phyloP scores from a whole-genome alignment of 2,797 vertebrate species.

The Clarias fuscus region DNA sequence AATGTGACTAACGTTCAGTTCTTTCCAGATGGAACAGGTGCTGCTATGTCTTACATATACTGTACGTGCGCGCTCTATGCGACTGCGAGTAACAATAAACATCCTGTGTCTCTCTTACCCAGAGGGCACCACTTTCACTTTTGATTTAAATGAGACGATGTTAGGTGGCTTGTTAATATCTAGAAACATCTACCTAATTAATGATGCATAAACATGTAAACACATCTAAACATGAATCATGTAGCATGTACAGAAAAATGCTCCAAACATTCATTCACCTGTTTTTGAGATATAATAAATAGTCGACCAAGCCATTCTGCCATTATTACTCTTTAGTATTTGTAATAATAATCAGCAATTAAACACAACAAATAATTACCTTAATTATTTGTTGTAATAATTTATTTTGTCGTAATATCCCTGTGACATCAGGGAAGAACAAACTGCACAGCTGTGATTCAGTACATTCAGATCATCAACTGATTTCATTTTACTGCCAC shows the following conservation, averaged over 20 bases:
- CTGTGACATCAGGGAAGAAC: too few relatives aligned
- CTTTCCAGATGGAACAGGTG: slow-evolving; percentile 9
- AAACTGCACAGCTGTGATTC: too few relatives aligned
- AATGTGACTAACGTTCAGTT: background rate
- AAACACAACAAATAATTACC: too few relatives aligned
- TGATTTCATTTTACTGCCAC: too few relatives aligned
- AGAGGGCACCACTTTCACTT: background rate
- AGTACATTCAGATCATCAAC: too few relatives aligned
- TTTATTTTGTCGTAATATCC: too few relatives aligned
- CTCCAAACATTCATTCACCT: background rate
- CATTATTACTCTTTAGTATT: background rate
- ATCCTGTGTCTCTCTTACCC: background rate
- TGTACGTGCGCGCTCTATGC: background rate
- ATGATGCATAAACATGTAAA: background rate
- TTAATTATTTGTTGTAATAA: background rate
- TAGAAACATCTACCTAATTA: too few relatives aligned
- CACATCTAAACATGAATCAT: background rate
- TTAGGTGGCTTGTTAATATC: background rate
- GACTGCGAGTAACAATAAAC: background rate
- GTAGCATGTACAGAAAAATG: background rate
- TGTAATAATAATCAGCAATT: background rate
- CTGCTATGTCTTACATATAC: background rate
- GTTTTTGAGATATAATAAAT: background rate
- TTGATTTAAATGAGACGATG: background rate
- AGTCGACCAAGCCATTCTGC: background rate